These are phyloP conservation scores for Poicephalus gulielmi DNA, from an alignment of 2,113 vertebrate genomes.

Conservation along the genomic window DNA sequence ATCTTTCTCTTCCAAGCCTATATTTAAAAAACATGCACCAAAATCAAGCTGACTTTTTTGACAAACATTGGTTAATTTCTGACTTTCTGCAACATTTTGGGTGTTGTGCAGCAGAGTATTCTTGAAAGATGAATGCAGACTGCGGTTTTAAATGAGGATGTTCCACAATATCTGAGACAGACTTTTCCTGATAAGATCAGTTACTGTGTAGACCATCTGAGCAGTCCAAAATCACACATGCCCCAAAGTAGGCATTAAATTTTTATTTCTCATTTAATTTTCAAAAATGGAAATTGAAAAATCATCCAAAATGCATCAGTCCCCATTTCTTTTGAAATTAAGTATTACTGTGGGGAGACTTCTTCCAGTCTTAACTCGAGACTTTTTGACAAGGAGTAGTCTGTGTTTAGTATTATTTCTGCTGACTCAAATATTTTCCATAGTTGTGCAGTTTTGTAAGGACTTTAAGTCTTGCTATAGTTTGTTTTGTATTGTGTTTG, in stretches of 20 bases:
- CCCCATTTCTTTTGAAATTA: neutral
- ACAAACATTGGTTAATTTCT: neutral
- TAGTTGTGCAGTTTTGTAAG: neutral
- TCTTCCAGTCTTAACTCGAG: neutral
- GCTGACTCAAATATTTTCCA: constrained; percentile 1
- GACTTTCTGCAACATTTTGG: neutral
- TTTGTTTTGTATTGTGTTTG: neutral
- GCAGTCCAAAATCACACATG: neutral
- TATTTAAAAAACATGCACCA: neutral
- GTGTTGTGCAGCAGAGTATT: neutral
- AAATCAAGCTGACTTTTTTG: neutral
- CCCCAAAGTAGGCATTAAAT: neutral
- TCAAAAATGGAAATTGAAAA: neutral
- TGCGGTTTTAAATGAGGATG: neutral
- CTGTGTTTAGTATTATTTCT: neutral
- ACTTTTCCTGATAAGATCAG: neutral
- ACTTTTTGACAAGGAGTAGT: neutral
- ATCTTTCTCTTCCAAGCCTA: neutral
- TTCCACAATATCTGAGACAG: accelerated
- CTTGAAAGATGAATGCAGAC: neutral
- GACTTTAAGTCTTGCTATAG: neutral
- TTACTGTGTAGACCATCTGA: neutral
- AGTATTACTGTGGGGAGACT: neutral
- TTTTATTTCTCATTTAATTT: neutral
- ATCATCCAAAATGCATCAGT: neutral